Evolutionary conservation across 1,140 invertebrate genomes (phyloP).

Genomic region (Berghia stephanieae): DNA sequence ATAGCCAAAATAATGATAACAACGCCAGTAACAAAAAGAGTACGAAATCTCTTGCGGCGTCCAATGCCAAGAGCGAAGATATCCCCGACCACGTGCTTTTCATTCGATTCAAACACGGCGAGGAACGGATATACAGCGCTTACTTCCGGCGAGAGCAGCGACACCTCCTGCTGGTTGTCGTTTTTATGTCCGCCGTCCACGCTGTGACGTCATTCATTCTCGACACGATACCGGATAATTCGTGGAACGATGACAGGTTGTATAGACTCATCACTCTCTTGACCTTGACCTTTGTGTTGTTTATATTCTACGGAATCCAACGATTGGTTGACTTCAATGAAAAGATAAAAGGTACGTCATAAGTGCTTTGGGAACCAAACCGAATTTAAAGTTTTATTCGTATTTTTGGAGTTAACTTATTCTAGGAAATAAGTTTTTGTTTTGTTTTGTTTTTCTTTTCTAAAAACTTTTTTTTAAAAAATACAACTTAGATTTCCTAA

Average conservation of each 20-base stretch:
- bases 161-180: slow-evolving; percentile 79
- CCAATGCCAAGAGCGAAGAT: no score
- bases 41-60: no score
- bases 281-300: background rate
- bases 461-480: no score
- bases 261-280: background rate
- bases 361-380: background rate
- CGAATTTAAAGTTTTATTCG: background rate
- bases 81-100: background rate
- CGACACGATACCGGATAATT: slow-evolving; percentile 10
- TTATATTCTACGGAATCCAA: no score
- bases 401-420: no score
- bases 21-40: no score
- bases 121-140: slow-evolving; percentile 80
- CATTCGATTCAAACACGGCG: slow-evolving; percentile 67
- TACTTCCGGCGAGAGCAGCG: slow-evolving; percentile 81
- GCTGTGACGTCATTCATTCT: slow-evolving; percentile 34
- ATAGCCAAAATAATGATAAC: no score
- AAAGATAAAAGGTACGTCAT: slow-evolving; percentile 1
- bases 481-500: no score
- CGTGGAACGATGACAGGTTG: background rate
- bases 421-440: no score
- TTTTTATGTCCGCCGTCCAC: slow-evolving; percentile 72
- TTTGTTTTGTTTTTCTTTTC: no score
- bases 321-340: background rate